Evolutionary conservation across 1,140 invertebrate species (phyloP), one percentile per base, ranked within the genome.

Genomic region (Drosophila truncata): DNA sequence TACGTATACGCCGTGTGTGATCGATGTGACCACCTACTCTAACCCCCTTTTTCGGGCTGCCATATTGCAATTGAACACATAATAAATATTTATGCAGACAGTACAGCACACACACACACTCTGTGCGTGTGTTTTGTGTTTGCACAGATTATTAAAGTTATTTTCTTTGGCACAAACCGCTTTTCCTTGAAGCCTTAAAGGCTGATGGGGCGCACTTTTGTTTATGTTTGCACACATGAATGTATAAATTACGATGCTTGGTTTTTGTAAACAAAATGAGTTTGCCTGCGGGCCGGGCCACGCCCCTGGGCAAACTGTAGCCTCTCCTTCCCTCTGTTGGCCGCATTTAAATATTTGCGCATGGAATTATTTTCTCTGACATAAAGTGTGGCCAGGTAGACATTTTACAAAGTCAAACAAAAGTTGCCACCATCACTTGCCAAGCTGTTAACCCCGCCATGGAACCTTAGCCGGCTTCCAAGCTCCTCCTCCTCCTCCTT

Each of bases 41-140:
- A 25, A 37, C 7, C 37, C 63, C 52, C 14, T 23, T 35, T 67
- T 11, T 47, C 46, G 4, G n/a, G 10, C 35, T 63, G 59, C 72
- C 69, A 72, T 57, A 76, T 55, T 78, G 78, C 84, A 78, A 83
- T 87, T 70, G 80, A 87, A 80, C 62, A 71, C 59, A 87, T 82
- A 84, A 88, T 80, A 88, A 88, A 88, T 88, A 88, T 90, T 88
- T 87, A 88, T 83, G 73, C 67, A 78, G 84, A 82, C 70, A 71
- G 78, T 71, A 61, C 31, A 33, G 49, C 49, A 11, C 6, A 35
- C 52, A 54, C 50, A 23, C 14, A 61, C 20, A 0, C 29, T 75
- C 82, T 39, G 33, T 27, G 9, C 23, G 31, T 7, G 11, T 37
- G 33, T 33, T 27, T 23, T 23, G 42, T 75, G 69, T 85, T 87